phyloP scores from a whole-genome alignment of 2,113 vertebrate genomes.

The Perca fluviatilis region DNA sequence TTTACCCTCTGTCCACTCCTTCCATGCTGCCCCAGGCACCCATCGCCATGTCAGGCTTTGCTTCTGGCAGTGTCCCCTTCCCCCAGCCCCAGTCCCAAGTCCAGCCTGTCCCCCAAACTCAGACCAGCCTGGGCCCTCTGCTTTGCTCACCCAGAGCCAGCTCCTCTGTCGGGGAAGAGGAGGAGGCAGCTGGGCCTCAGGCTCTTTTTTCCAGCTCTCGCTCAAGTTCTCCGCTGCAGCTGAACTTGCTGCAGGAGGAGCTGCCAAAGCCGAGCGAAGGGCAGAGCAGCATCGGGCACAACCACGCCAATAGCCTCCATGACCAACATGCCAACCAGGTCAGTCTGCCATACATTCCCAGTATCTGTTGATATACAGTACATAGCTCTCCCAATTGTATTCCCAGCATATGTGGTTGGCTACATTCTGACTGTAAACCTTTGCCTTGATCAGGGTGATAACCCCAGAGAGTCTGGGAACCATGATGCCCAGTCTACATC shows the following conservation, averaged over 20 bases:
- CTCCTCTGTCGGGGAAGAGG: constrained; percentile 67
- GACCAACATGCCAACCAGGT: constrained; percentile 72
- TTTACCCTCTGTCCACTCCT: constrained; percentile 63
- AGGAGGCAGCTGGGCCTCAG: constrained; percentile 58
- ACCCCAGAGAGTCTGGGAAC: constrained; percentile 73
- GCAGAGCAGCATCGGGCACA: constrained; percentile 61
- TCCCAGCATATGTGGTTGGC: neutral
- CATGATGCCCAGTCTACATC: constrained; percentile 76
- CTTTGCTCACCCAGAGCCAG: constrained; percentile 62
- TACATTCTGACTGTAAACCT: neutral
- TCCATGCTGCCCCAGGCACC: constrained; percentile 59
- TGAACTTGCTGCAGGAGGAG: constrained; percentile 90
- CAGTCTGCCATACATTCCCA: constrained; percentile 16
- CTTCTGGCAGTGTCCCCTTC: constrained; percentile 54
- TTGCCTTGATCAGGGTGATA: constrained; percentile 75
- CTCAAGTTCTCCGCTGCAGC: constrained; percentile 90
- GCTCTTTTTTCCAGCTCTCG: constrained; percentile 83
- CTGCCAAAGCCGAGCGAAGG: constrained; percentile 79
- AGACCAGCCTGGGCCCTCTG: constrained; percentile 32
- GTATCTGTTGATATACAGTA: neutral
- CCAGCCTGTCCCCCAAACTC: constrained; percentile 19
- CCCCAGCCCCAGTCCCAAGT: constrained; percentile 59
- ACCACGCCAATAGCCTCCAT: constrained; percentile 72
- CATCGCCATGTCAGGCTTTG: constrained; percentile 54
- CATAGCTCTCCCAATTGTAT: neutral